Evolutionary conservation across 2,113 vertebrate genomes (phyloP).

Genomic region (Heliornis fulica): DNA sequence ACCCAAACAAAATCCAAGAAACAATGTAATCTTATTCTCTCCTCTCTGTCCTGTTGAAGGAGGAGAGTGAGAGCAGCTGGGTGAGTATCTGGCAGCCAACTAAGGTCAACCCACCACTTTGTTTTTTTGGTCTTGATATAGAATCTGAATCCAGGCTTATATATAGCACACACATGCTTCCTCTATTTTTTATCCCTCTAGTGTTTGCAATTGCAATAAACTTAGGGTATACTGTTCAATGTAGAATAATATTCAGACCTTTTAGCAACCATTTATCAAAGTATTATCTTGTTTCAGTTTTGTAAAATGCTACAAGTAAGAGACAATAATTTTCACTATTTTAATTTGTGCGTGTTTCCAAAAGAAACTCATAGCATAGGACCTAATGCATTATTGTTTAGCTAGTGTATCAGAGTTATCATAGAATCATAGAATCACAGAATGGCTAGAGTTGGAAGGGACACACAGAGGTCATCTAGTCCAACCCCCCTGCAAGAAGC

Average conservation of each 20-base stretch:
- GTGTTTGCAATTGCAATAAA: no score
- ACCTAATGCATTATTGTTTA: background rate
- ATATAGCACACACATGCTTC: no score
- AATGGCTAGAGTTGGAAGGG: no score
- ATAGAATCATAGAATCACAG: no score
- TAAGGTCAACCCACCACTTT: background rate
- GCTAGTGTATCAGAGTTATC: background rate
- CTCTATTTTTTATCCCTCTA: no score
- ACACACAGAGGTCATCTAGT: no score
- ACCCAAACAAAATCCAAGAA: fast-evolving
- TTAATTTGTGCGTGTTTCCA: background rate
- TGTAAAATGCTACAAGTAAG: background rate
- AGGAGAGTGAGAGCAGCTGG: background rate
- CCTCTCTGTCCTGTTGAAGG: background rate
- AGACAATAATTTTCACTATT: background rate
- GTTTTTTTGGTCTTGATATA: background rate
- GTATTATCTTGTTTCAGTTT: background rate
- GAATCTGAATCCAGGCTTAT: background rate
- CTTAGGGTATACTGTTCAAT: background rate
- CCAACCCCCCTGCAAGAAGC: no score
- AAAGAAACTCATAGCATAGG: background rate
- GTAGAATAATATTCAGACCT: background rate
- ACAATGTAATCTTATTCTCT: background rate
- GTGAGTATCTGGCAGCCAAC: background rate
- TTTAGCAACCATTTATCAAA: background rate